phyloP scores from a whole-genome alignment of 1,140 invertebrate genomes.

The Protaetia brevitarsis region DNA sequence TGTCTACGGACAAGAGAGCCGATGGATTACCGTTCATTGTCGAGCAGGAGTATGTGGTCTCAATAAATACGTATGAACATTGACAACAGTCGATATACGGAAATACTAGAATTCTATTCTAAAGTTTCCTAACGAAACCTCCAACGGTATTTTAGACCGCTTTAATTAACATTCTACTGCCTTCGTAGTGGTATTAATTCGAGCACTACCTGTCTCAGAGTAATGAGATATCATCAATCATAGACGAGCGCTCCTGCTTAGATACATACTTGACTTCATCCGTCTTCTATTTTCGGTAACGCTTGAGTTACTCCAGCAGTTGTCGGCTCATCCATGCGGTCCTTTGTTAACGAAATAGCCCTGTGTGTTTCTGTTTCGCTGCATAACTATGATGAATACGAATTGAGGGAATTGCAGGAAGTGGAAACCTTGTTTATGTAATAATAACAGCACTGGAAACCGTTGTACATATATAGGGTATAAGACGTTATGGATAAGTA shows the following conservation, averaged over 20 bases:
- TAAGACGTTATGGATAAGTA: too few species aligned
- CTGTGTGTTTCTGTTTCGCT: not conserved
- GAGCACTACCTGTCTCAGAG: too few species aligned
- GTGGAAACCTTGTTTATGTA: not conserved
- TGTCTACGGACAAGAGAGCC: not conserved
- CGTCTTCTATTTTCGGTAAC: slow-evolving; percentile 1
- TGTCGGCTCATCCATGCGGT: not conserved
- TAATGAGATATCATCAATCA: too few species aligned
- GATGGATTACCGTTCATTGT: not conserved
- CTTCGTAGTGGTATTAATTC: too few species aligned
- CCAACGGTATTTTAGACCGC: too few species aligned
- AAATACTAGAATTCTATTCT: too few species aligned
- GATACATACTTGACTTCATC: too few species aligned
- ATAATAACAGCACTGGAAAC: not conserved
- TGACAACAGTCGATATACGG: too few species aligned
- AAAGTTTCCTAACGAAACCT: too few species aligned
- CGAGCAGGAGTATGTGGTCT: not conserved
- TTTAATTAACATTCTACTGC: too few species aligned
- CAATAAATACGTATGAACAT: too few species aligned
- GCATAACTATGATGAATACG: not conserved
- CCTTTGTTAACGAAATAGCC: not conserved
- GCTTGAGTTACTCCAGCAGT: not conserved
- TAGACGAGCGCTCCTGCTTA: too few species aligned
- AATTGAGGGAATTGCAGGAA: not conserved
- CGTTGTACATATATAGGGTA: not conserved